phyloP scores from a whole-genome alignment of 2,113 vertebrate genomes.

The Indicator maculatus region DNA sequence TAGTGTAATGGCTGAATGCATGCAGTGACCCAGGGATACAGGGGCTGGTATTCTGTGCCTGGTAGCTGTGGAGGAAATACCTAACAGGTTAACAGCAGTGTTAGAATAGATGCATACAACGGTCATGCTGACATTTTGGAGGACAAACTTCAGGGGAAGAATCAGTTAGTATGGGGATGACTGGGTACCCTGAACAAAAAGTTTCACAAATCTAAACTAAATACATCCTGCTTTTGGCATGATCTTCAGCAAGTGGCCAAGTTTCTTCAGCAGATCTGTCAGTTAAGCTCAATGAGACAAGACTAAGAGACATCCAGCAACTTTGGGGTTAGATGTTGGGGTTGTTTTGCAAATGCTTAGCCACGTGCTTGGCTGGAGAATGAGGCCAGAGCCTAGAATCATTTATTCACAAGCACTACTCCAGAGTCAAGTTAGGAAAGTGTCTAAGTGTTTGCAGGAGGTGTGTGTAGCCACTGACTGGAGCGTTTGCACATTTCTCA shows the following conservation, averaged over 20 bases:
- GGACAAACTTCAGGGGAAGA: not conserved
- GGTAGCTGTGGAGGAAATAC: not conserved
- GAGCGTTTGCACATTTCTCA: not conserved
- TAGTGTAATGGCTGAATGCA: not conserved
- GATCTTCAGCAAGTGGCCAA: not conserved
- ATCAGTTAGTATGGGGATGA: not conserved
- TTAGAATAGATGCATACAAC: not conserved
- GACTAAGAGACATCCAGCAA: not conserved
- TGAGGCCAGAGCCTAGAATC: not conserved
- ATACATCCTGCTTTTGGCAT: not conserved
- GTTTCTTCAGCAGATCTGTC: not conserved
- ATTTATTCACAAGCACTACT: not conserved
- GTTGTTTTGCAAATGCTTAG: not conserved
- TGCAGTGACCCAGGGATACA: not conserved
- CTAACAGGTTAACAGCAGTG: not conserved
- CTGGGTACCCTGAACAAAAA: not conserved
- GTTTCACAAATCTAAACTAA: not conserved
- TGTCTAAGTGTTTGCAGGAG: not conserved
- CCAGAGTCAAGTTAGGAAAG: not conserved
- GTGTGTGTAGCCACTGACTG: not conserved
- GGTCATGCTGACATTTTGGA: not conserved
- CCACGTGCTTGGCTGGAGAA: not conserved
- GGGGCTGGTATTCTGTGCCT: not conserved
- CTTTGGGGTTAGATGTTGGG: not conserved
- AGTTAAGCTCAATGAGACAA: not conserved